Evolutionary conservation across 2,888 invertebrate species (phyloP), one percentile per base, ranked within the genome.

Genomic region (Pseudococcus longispinus): DNA sequence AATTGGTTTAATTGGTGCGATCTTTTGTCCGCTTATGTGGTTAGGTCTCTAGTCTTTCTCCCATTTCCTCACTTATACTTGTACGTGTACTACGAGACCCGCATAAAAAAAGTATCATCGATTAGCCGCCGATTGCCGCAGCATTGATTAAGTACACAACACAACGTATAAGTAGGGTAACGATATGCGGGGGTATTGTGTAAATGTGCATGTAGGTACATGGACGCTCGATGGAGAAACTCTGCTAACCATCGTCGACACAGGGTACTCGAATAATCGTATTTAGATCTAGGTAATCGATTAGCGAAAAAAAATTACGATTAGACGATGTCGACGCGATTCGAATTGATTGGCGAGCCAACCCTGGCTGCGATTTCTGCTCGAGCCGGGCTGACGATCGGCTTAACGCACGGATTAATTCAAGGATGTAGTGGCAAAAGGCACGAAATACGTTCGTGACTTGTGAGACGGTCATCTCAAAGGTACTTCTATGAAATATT

Each of bases 81-180:
- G n/a, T n/a, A n/a, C n/a, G n/a, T n/a, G n/a, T n/a, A n/a, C n/a
- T n/a, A n/a, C 55, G 37, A 37, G 60, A 60, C 60, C 60, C 60
- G 60, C 60, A 60, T 60, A 60, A 23, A 23, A 23, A 3, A 20
- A 1, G 23, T 60, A 60, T 23, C 60, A 60, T 60, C 60, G 60
- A 60, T 23, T 60, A 60, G 60, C 23, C 20, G 60, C 60, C 51
- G 51, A 60, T 60, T 60, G 60, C 60, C 5, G 51, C 3, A n/a
- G 51, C 51, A 51, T 51, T 51, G 51, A 51, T 60, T 60, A 23
- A 15, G n/a, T 51, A 51, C 51, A 51, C n/a, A 60, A 51, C 51
- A 51, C n/a, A 60, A 60, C 23, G 55, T 20, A 55, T 60, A 60
- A 60, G 60, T 60, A 60, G 60, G 60, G 60, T 60, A 60, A 60